Evolutionary conservation across 2,113 vertebrate genomes (phyloP).

Genomic region (Platichthys stellatus): DNA sequence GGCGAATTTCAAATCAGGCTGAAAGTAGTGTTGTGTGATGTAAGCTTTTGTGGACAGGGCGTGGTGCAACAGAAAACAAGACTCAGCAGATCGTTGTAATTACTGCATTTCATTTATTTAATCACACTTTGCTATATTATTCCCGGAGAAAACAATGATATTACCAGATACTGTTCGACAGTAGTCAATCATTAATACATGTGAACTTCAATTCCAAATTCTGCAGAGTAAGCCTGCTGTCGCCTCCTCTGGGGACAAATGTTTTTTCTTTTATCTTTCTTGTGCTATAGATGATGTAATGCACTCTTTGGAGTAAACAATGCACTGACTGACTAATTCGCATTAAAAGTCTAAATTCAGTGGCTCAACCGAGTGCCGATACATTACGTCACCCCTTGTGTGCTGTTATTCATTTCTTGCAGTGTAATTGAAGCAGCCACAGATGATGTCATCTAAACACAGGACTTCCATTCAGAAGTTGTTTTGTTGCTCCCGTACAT

Average conservation of each 20-base stretch:
- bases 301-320: constrained; percentile 61
- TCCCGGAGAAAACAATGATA: neutral
- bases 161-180: neutral
- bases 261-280: constrained; percentile 33
- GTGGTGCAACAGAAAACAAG: neutral
- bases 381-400: constrained; percentile 71
- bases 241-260: neutral
- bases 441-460: constrained; percentile 79
- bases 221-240: constrained; percentile 23
- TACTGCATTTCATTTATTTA: neutral
- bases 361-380: constrained; percentile 61
- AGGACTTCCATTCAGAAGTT: constrained; percentile 72
- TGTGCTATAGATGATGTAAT: constrained; percentile 57
- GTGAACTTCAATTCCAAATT: constrained; percentile 9
- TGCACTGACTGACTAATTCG: constrained; percentile 54
- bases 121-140: neutral
- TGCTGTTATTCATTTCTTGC: constrained; percentile 73
- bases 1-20: too few relatives aligned
- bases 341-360: constrained; percentile 69
- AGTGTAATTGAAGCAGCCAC: constrained; percentile 68
- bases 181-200: neutral
- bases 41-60: neutral
- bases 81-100: neutral
- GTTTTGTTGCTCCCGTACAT: constrained; percentile 69
- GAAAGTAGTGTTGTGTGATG: too few relatives aligned